Evolutionary conservation across 2,113 vertebrate genomes (phyloP).

Genomic region (Leiothrix lutea): DNA sequence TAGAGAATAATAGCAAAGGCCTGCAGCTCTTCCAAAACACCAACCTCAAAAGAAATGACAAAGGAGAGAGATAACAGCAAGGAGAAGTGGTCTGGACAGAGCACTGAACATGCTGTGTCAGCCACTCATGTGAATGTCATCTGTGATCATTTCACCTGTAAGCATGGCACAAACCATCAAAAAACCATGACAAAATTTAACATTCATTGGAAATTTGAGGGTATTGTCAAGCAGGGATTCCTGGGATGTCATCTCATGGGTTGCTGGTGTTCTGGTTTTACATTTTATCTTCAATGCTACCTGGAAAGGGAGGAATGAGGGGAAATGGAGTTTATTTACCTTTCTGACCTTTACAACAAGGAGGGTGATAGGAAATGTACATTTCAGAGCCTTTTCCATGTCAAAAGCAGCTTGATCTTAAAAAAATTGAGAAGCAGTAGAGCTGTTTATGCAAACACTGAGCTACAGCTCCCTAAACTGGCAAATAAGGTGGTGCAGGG

Average conservation of each 20-base stretch:
- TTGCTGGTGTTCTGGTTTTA: not conserved
- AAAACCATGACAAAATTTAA: not conserved
- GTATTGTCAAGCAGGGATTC: not conserved
- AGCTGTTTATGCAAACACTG: accelerated
- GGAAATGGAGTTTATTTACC: not conserved
- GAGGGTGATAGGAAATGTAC: not conserved
- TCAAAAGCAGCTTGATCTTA: not conserved
- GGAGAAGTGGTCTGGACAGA: not conserved
- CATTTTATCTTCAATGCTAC: accelerated
- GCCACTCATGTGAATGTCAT: not conserved
- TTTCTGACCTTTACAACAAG: not conserved
- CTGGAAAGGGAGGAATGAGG: not conserved
- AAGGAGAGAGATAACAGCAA: not conserved
- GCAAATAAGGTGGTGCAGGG: not conserved
- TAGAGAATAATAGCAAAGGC: not conserved
- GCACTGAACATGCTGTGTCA: not conserved
- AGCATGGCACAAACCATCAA: not conserved
- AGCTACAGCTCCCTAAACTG: not conserved
- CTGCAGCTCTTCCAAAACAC: not conserved
- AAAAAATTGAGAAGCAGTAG: not conserved
- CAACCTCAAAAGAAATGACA: not conserved
- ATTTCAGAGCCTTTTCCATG: not conserved
- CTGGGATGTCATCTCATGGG: accelerated
- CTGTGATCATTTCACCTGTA: too few relatives aligned
- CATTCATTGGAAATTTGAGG: not conserved